Evolutionary conservation across 2,888 invertebrate genomes (phyloP), one percentile per base, ranked within the genome.

Genomic region (Latrodectus hesperus): DNA sequence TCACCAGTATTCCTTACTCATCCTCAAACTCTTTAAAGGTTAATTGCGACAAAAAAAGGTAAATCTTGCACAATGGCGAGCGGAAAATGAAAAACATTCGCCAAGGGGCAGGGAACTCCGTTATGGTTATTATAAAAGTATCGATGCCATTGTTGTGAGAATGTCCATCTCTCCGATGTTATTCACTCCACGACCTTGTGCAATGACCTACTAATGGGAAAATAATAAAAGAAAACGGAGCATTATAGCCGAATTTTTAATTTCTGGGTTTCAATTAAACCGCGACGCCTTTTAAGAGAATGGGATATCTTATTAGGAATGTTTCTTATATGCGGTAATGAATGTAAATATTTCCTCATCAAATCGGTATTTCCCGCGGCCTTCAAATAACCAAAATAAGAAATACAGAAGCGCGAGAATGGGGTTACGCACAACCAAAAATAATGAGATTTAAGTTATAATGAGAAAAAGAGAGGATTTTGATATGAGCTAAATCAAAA

Each of bases 161-260:
- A 12, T 60, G 51, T 80, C 71, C 64, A 64, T 72, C 64, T 64
- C 51, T 80, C 26, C 53, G 70, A 74, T 80, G 85, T 79, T 85
- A 85, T 85, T 85, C 85, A 85, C 79, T 79, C 26, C 68, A 16
- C 79, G 85, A 85, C 85, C 85, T 85, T 85, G 85, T 17, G 68
- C 26, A 17, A 53, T 68, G 73, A 73, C 78, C 74, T 79, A 77
- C 77, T 72, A 77, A 73, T 74, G 73, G 73, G 67, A 74, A 53
- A 49, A 38, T 38, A 38, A 38, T 38, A 38, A 38, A 38, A 38
- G 38, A 38, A 38, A 38, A 38, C 38, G 4, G 38, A 38, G 38
- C 2, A 38, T 71, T 80, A 72, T 80, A 80, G 4, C 72, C 76
- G 70, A 83, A 83, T 76, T 83, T 83, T 83, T 83, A 83, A 83